Conservation (phyloP, 1,140 invertebrate species). For the Papilio polyxenes region DNA sequence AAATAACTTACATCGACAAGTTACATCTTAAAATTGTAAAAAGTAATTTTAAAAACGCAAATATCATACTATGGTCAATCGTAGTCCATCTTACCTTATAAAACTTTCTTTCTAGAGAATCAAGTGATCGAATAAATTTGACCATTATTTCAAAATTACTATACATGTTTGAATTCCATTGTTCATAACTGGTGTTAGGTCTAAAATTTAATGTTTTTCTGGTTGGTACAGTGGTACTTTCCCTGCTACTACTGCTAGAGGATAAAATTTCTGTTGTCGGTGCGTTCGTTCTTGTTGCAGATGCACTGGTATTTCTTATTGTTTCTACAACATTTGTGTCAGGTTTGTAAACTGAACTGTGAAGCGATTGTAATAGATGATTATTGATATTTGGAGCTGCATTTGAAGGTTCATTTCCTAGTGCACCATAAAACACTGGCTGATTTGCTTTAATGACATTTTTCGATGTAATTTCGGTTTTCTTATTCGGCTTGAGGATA, state of each 20-base stretch:
- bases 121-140: conserved; percentile 47
- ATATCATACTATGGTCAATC: not conserved
- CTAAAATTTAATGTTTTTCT: not conserved
- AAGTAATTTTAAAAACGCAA: not conserved
- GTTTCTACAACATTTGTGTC: not conserved
- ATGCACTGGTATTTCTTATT: not conserved
- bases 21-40: too few species aligned
- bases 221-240: not conserved
- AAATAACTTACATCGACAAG: too few species aligned
- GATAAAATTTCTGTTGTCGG: not conserved
- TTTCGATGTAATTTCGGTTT: not conserved
- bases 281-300: not conserved
- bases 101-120: conserved; percentile 55
- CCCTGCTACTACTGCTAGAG: not conserved
- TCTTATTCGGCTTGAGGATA: not conserved
- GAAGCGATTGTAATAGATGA: conserved; percentile 27
- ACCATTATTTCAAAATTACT: conserved; percentile 24
- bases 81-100: conserved; percentile 52
- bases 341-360: conserved; percentile 6
- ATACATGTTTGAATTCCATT: conserved; percentile 22
- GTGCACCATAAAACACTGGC: conserved; percentile 3
- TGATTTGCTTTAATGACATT: not conserved
- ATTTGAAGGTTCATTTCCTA: not conserved
- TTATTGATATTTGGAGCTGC: not conserved
- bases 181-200: conserved; percentile 3